These are phyloP conservation scores for Balaenoptera acutorostrata DNA, from an alignment of 2,113 vertebrate species.

Conservation along the genomic window DNA sequence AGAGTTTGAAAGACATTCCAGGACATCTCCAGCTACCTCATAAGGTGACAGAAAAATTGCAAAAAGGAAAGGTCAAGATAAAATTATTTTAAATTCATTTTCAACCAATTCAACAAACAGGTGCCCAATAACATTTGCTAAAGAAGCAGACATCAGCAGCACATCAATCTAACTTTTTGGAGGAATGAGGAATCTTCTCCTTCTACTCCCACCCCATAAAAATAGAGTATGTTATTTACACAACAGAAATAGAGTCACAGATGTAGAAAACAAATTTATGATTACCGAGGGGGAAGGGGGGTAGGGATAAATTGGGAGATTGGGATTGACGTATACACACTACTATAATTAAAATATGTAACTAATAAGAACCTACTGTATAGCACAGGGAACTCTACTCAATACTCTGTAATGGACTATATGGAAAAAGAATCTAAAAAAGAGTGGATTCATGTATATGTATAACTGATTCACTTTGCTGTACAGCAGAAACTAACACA, in stretches of 20 bases:
- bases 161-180: not conserved
- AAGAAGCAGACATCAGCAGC: not conserved
- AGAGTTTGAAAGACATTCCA: slow-evolving; percentile 13
- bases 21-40: not conserved
- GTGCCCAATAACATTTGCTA: not conserved
- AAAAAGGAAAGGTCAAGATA: slow-evolving; percentile 23
- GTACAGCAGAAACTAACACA: not conserved
- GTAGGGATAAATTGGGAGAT: not conserved
- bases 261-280: not conserved
- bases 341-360: not conserved
- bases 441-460: not conserved
- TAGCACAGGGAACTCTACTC: not conserved
- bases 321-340: not conserved
- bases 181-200: not conserved
- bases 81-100: slow-evolving; percentile 31
- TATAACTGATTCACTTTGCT: not conserved
- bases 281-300: not conserved
- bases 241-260: not conserved
- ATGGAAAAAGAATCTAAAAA: not conserved
- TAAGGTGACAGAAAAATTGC: not conserved
- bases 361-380: not conserved
- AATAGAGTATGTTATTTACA: not conserved
- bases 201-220: not conserved
- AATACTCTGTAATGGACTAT: not conserved
- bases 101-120: not conserved